Base-by-base conservation (phyloP, 2,888 invertebrate species). In the Tricholauxania praeusta region DNA sequence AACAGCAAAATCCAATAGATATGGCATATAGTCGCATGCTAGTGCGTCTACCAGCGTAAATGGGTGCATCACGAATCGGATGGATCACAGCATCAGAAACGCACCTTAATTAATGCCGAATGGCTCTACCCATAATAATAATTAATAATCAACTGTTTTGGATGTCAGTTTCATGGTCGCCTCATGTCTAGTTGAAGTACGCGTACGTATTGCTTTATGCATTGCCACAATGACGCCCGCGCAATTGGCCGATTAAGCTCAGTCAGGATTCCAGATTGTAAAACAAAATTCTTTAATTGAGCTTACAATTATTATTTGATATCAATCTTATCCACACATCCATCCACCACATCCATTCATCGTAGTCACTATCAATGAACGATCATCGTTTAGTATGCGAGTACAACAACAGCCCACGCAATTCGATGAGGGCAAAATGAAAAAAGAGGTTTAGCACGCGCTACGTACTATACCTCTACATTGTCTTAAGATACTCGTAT, bases 251-350 rank as follows among this genome's bases (percentile, higher is more conserved):
- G 19, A 51, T 60, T 19, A 57, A 64, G 64, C 65, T 39, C 66
- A 49, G 60, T 12, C 19, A 72, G 72, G 73, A 73, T 53, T 74
- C 69, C 71, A 12, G 28, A 39, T 66, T 53, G 22, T 66, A 47
- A 17, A 72, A 72, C 62, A 72, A 73, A 75, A 72, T 76, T 76
- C 60, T 77, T 78, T 77, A 77, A 78, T 78, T 76, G 78, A 68
- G 73, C 52, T 64, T 32, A 78, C 82, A 83, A 83, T 83, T 83
- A 82, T 82, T 80, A 82, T 81, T 80, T 71, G 64, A 73, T 71
- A 72, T 39, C 19, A 19, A 64, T 60, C 71, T 73, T 55, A 66
- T 66, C 66, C 53, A 66, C 22, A 32, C 32, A 57, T 57, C 49
- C 68, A 57, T 59, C 63, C 55, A 12, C 22, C n/a, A 52, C 52